Evolutionary conservation across 1,140 invertebrate genomes (phyloP), one percentile per base, ranked within the genome.

Genomic region (Kradibia gibbosae): DNA sequence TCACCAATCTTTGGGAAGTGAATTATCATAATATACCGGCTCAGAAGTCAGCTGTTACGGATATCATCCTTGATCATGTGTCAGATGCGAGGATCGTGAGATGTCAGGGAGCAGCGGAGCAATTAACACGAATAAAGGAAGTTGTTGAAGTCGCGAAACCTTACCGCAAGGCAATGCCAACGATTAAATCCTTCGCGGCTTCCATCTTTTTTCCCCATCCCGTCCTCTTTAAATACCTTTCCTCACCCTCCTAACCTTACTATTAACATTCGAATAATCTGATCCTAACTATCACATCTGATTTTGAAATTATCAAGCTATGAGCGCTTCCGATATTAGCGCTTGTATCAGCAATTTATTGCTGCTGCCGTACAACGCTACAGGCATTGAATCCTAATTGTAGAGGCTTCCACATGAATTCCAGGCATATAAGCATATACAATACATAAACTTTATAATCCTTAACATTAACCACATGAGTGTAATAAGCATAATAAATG

Each of bases 291-390:
- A 62, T 62, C 60, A 3, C 31, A 28, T 25, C 20, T 74, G 34
- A 74, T 74, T 39, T 57, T 50, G 55, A 57, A 55, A 57, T 74
- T 74, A 34, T 39, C 11, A 50, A 72, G 45, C 31, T 31, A 60
- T 31, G 57, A 20, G 25, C 25, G n/a, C 31, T 5, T 22, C 2
- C 25, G 13, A 60, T n/a, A 60, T 28, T 17, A 15, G 28, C 34
- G 10, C 17, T 11, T 34, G 10, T 34, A 34, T 62, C 15, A 17
- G 57, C 10, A 3, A 31, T 62, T 62, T 62, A 62, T 25, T 15
- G 42, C 34, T 53, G 22, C 22, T 60, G 73, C 42, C 60, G 22
- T 28, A 28, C 34, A 57, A 57, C 57, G 3, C 42, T 20, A 0
- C 31, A 15, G 28, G 42, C n/a, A 13, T 57, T 53, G 13, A 57